Evolutionary conservation across 1,140 invertebrate species (phyloP), one percentile per base, ranked within the genome.

Genomic region (Lethocerus indicus): DNA sequence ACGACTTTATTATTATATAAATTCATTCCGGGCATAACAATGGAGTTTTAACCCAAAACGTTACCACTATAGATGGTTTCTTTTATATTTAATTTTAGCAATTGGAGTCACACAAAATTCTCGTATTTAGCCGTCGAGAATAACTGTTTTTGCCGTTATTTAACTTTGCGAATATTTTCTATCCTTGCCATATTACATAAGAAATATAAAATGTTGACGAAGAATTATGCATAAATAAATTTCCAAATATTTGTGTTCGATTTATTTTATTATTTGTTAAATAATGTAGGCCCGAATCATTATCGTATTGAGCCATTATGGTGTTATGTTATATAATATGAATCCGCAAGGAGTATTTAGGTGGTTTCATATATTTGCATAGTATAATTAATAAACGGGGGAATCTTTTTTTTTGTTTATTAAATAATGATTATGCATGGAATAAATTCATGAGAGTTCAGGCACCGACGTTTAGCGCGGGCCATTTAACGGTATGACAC

Each of bases 321-420:
- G 26, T 24, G 23, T 4, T 24, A 42, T 42, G 40, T 42, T 24
- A 5, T 20, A 14, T 23, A 24, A 42, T 2, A 20, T 4, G 26
- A 42, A 25, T 42, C n/a, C 26, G 18, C 26, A 42, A 42, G n/a
- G 26, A 25, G 26, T 24, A 42, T 42, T 42, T 42, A 42, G 20
- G 26, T 24, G n/a, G 20, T 25, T 24, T 20, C 12, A 16, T 12
- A 25, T 43, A 50, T 50, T 50, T 50, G 48, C 48, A 50, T 50
- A 20, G 48, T 50, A 50, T 50, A 50, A 50, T 50, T 41, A 50
- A 49, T 43, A 43, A 32, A 50, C 32, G 39, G 35, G 26, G 26
- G 35, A 23, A 1, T 18, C 23, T 21, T 25, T 13, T n/a, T 42
- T 14, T 21, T 14, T 18, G 13, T 18, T n/a, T 1, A n/a, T 2